phyloP scores from a whole-genome alignment of 2,797 vertebrate genomes.

The Molossus alvarezi region DNA sequence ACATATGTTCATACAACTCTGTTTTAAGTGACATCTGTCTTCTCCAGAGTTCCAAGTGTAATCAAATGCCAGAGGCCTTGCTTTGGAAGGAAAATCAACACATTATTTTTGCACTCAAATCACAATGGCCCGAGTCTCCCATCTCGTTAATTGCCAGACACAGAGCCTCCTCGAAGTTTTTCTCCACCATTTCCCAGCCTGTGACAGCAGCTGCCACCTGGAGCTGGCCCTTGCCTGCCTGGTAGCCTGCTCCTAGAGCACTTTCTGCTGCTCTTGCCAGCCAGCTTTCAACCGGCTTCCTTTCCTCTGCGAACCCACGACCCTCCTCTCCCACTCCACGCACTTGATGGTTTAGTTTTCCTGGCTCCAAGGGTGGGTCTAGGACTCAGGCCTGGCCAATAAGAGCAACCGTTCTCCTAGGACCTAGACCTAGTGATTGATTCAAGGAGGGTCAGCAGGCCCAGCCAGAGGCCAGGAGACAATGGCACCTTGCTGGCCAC shows the following conservation, averaged over 20 bases:
- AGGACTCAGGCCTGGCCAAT: background rate
- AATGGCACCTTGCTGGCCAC: background rate
- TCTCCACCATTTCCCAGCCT: background rate
- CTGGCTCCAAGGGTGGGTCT: background rate
- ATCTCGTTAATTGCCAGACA: background rate
- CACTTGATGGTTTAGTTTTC: background rate
- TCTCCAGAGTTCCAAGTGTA: slow-evolving; percentile 63
- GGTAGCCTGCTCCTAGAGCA: background rate
- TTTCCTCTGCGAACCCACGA: background rate
- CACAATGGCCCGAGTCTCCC: background rate
- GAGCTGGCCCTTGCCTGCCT: background rate
- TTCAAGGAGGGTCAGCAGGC: background rate
- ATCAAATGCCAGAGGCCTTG: background rate
- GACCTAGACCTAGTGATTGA: background rate
- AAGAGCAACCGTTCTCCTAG: background rate
- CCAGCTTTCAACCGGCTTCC: background rate
- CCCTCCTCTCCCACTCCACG: background rate
- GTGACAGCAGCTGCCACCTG: background rate
- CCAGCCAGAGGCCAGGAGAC: background rate
- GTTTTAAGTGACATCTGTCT: slow-evolving; percentile 74
- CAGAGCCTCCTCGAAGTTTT: background rate
- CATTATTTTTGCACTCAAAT: background rate
- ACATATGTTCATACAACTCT: slow-evolving; percentile 54
- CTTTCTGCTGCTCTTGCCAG: background rate
- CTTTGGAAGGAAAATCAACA: slow-evolving; percentile 52